Percentiles rank a stretch among this genome's conserved stretches.
phyloP scores from a whole-genome alignment of 2,888 invertebrate genomes.

The Aphidoletes aphidimyza region DNA sequence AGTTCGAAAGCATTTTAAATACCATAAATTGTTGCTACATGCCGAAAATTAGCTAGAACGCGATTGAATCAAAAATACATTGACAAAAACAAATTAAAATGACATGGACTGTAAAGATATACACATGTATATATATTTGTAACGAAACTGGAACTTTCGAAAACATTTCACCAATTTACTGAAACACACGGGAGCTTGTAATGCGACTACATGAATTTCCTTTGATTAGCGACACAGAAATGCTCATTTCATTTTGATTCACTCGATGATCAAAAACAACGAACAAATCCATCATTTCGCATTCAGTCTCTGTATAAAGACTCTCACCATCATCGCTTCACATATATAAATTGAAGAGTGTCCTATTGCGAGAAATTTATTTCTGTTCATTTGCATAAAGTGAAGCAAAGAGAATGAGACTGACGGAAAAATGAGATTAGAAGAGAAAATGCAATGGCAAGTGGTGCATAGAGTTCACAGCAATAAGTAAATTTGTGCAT shows the following conservation, averaged over 20 bases:
- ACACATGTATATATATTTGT: too few species aligned
- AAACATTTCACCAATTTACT: neutral
- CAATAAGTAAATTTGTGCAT: too few species aligned
- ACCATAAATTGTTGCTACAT: neutral
- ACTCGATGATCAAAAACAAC: neutral
- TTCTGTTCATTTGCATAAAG: too few species aligned
- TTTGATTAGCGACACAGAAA: constrained; percentile 46
- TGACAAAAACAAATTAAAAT: constrained; percentile 11
- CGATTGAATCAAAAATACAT: constrained; percentile 18
- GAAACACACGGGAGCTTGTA: neutral
- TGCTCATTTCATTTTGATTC: constrained; percentile 36
- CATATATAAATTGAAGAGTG: too few species aligned
- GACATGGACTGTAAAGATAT: too few species aligned
- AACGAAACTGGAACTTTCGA: neutral
- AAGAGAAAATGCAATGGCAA: too few species aligned
- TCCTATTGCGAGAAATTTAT: too few species aligned
- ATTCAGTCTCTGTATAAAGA: neutral
- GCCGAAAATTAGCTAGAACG: neutral
- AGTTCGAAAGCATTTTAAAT: neutral
- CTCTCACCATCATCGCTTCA: too few species aligned
- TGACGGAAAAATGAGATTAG: too few species aligned
- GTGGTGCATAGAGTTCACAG: too few species aligned
- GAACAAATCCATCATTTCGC: neutral
- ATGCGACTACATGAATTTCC: constrained; percentile 18
- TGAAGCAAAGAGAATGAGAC: too few species aligned